Evolutionary conservation across 1,140 invertebrate species (phyloP), one percentile per base, ranked within the genome.

Genomic region (Meloidogyne floridensis): DNA sequence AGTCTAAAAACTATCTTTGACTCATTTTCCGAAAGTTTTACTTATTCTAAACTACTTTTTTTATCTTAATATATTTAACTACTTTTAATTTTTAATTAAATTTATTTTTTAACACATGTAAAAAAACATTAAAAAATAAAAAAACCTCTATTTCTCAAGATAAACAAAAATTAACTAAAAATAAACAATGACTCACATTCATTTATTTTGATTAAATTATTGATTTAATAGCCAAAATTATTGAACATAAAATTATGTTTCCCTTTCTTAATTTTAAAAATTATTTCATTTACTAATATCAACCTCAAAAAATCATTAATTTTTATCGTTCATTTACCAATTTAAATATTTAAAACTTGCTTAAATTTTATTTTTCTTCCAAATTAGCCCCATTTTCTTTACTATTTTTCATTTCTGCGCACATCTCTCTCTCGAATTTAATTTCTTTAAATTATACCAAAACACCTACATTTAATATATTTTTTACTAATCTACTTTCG

Each of bases 401-500:
- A n/a, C 2, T 65, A 0, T 65, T 65, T 65, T 54, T 54, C 5
- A n/a, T 7, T 65, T 65, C 5, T n/a, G 15, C 15, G 59, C 59
- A 4, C 56, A 59, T 11, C 6, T 59, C 15, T 59, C 59, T 65
- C 59, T 65, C 6, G 13, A 4, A n/a, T 65, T n/a, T n/a, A 65
- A n/a, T 65, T 65, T 18, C 15, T 65, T 65, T 65, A n/a, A 65
- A 6, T 59, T 15, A 59, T 65, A 65, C 3, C n/a, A 65, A 65
- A 65, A 65, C 59, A 65, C 6, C 59, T 65, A 65, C 7, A 18
- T n/a, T n/a, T n/a, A n/a, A 4, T 7, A 6, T n/a, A n/a, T n/a
- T n/a, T 65, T 65, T 65, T 65, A n/a, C 5, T 65, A 65, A 65
- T 65, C 59, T 65, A 65, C n/a, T 65, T 65, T 65, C 59, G 59